These are phyloP conservation scores for Sinocyclocheilus maitianheensis DNA, from an alignment of 2,113 vertebrate genomes.

Conservation along the genomic window DNA sequence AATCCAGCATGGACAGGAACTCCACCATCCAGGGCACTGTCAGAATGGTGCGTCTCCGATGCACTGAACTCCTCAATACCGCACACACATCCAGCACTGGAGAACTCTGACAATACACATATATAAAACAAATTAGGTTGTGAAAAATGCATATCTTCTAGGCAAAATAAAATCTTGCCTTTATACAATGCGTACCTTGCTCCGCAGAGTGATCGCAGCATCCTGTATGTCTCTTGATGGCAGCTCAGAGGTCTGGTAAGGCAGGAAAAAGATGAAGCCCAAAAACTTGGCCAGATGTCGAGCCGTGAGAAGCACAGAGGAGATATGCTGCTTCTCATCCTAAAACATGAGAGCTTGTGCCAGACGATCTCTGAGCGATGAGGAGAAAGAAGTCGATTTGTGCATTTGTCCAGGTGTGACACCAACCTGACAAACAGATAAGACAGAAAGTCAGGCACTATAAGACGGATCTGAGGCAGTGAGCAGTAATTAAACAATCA, in stretches of 20 bases:
- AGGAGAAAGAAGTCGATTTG: constrained; percentile 89
- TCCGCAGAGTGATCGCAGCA: constrained; percentile 81
- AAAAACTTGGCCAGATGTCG: constrained; percentile 93
- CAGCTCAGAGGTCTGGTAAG: constrained; percentile 86
- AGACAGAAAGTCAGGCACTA: background rate
- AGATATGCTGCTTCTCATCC: too few relatives aligned
- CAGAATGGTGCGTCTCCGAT: constrained; percentile 81
- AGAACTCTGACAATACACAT: constrained; percentile 73
- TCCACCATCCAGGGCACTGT: constrained; percentile 96
- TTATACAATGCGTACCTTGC: constrained; percentile 75
- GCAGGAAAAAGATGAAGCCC: constrained; percentile 92
- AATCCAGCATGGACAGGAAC: constrained; percentile 93
- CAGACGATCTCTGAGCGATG: constrained; percentile 81
- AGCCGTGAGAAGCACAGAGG: constrained; percentile 61
- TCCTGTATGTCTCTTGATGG: constrained; percentile 87
- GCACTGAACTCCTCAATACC: constrained; percentile 82
- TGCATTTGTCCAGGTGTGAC: constrained; percentile 87
- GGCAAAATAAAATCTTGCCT: background rate
- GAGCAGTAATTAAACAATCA: background rate
- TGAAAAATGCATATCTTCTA: background rate
- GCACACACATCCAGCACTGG: constrained; percentile 87
- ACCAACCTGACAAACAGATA: constrained; percentile 78
- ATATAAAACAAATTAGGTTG: background rate
- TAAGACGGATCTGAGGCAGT: background rate
- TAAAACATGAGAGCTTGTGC: constrained; percentile 69